Conservation (phyloP, 2,113 vertebrate species). For the Chloebia gouldiae region DNA sequence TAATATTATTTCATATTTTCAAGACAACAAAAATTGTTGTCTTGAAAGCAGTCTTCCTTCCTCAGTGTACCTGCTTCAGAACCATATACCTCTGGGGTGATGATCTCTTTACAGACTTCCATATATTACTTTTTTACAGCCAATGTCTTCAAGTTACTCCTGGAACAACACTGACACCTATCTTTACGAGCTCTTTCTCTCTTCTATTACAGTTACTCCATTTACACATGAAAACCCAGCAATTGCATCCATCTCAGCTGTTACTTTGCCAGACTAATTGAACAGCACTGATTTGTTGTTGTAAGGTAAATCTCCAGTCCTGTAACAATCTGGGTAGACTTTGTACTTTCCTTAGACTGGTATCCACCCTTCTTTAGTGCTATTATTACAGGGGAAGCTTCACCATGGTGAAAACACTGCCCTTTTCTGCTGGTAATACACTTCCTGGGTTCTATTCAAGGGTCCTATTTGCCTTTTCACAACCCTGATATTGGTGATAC, state of each 20-base stretch:
- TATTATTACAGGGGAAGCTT: not conserved
- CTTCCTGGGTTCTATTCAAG: not conserved
- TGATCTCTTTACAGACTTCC: not conserved
- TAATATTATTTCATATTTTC: not conserved
- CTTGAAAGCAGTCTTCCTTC: not conserved
- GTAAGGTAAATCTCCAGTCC: not conserved
- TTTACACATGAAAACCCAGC: not conserved
- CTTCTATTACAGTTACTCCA: not conserved
- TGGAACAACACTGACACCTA: not conserved
- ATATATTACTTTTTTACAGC: not conserved
- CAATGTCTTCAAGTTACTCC: not conserved
- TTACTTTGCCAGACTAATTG: not conserved
- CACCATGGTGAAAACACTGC: fast-evolving
- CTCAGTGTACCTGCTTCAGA: not conserved
- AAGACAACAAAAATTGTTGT: fast-evolving
- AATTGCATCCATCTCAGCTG: not conserved
- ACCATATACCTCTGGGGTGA: not conserved
- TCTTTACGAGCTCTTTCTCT: not conserved
- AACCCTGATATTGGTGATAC: not conserved
- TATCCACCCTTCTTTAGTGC: not conserved
- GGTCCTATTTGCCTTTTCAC: not conserved
- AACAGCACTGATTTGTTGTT: not conserved
- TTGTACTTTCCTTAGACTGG: not conserved
- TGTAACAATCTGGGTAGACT: not conserved
- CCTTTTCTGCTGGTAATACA: not conserved